Evolutionary conservation across 2,888 invertebrate species (phyloP).

Genomic region (Nasonia oneida): DNA sequence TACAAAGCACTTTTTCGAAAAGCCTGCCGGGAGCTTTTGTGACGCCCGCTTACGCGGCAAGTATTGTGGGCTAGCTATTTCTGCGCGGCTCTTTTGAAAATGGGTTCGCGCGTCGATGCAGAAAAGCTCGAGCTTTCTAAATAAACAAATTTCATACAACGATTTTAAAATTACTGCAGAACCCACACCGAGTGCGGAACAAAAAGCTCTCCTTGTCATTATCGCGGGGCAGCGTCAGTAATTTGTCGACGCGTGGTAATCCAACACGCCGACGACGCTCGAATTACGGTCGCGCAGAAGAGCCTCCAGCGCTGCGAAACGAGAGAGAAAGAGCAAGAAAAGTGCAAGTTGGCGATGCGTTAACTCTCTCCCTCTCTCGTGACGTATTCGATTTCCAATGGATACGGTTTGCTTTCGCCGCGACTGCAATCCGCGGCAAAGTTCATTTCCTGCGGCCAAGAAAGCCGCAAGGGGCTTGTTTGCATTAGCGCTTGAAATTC

Average conservation of each 20-base stretch:
- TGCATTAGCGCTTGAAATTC: constrained; percentile 33
- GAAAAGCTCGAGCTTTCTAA: too few species aligned
- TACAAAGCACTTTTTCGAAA: background rate
- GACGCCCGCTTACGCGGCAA: background rate
- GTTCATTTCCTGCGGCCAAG: background rate
- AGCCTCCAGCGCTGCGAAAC: background rate
- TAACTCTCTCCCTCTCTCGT: background rate
- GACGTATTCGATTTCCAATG: constrained; percentile 47
- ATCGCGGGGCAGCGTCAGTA: background rate
- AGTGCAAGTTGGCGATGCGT: constrained; percentile 26
- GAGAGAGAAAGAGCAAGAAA: background rate
- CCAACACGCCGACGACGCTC: background rate
- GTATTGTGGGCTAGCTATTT: too few species aligned
- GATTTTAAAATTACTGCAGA: too few species aligned
- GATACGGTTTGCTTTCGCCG: constrained; percentile 17
- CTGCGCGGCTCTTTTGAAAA: too few species aligned
- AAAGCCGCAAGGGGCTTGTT: constrained; percentile 1
- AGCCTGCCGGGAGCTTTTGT: background rate
- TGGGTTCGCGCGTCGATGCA: too few species aligned
- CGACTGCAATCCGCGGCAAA: background rate
- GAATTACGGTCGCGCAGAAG: background rate
- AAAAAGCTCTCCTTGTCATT: constrained; percentile 7
- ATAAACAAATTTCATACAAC: too few species aligned
- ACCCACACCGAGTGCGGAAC: too few species aligned
- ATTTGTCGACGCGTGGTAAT: constrained; percentile 1